Base-by-base conservation (phyloP, 2,113 vertebrate species). In the Corythornis vintsioides region DNA sequence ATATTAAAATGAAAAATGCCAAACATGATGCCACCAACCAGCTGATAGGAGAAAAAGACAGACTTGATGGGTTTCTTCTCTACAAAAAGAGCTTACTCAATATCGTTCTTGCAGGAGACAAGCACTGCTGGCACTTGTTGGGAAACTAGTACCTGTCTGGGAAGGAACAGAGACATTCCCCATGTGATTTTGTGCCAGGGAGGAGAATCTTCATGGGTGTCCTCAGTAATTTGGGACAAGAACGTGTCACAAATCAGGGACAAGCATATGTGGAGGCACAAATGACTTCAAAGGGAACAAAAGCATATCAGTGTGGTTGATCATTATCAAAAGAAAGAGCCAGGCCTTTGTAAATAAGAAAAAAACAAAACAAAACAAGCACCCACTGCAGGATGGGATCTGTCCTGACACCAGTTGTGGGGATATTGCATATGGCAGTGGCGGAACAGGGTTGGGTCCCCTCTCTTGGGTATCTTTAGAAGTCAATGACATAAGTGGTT, bases 171-270 rank as follows among this genome's bases (percentile, higher is more conserved):
- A 93, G 60, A 50, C 33, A 45, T 70, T 64, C 60, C 40, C 52
- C 9, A 1, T 19, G 53, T 4, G 15, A 40, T 65, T 89, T 48
- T 66, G 33, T 82, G 73, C 65, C 84, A 73, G 52, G 50, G n/a
- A 81, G 40, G 29, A 82, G 61, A 31, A 15, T 93, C 90, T 90
- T 65, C 90, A 81, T 76, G 93, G 90, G 72, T 92, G 89, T 95
- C 85, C 87, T 87, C 66, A 83, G 83, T 50, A 80, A 57, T 73
- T 24, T 28, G 64, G 75, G 91, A 78, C 74, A 69, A 63, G 74
- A 85, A 48, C 7, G 0, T 52, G 26, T 65, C 80, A 87, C 31
- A 45, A 72, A 90, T 60, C 80, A 89, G 90, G 92, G 92, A 86
- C 56, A 47, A 83, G 82, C 73, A 93, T 89, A 76, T 95, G 90